Evolutionary conservation across 2,113 vertebrate species (phyloP), one percentile per base, ranked within the genome.

Genomic region (Podiceps cristatus): DNA sequence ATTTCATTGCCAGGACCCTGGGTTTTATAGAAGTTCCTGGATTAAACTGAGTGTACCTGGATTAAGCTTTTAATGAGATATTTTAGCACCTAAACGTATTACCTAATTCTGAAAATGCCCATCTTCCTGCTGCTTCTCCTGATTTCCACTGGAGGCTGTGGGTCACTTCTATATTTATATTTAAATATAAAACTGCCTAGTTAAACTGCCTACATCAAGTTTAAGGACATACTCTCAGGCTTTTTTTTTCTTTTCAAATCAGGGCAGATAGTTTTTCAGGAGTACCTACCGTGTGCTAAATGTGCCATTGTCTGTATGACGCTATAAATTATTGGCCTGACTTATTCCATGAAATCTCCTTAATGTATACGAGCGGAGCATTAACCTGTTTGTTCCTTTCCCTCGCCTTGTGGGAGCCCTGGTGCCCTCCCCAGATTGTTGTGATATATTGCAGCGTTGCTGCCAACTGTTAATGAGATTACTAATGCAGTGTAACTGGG

Each of bases 121-220:
- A 29, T 68, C 58, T 68, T 75, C n/a, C 64, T 1, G 4, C 49
- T 56, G 4, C 55, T 69, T 49, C 49, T 16, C 29, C n/a, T 12
- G 3, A 10, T 62, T 59, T 16, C 77, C 18, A 7, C 42, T 40
- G 44, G 25, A 33, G 50, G 29, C 14, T 13, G 28, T 18, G 69
- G 13, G 3, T 72, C 28, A 72, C 17, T 24, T 31, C 31, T n/a
- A 0, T 15, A 4, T 56, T 42, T 50, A 5, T 6, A 16, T 13
- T 66, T 13, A 13, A 44, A 59, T 40, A 20, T 17, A 14, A 23
- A 9, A 16, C 16, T 13, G 20, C 1, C 0, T 15, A 4, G 17
- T 40, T n/a, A 20, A 76, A 40, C 28, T 27, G 9, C 58, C 37
- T 25, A 4, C 25, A 20, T 29, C 40, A 27, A 13, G 25, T 45